phyloP scores from a whole-genome alignment of 64 coral and sea anemone species.

The Stylophora pistillata region DNA sequence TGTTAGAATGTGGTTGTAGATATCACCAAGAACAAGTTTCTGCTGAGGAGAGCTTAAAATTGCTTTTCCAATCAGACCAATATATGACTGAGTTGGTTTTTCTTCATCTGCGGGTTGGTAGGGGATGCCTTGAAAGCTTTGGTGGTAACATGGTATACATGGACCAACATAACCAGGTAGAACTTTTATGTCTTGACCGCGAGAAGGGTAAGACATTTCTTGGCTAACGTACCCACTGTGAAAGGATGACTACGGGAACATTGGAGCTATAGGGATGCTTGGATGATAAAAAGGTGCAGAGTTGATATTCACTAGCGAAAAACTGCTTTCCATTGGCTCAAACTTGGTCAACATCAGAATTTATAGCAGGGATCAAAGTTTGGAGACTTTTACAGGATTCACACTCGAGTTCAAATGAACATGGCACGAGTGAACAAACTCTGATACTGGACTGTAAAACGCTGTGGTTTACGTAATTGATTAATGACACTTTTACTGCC shows the following conservation, averaged over 20 bases:
- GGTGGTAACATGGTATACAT: neutral
- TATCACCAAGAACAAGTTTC: conserved; percentile 57
- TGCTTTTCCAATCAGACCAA: conserved; percentile 65
- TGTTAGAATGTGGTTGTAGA: conserved; percentile 64
- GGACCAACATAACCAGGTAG: neutral
- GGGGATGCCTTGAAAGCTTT: neutral
- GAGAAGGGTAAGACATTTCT: neutral
- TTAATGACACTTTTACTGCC: neutral
- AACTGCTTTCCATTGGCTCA: neutral
- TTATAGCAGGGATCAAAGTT: too few species aligned
- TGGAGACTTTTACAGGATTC: neutral
- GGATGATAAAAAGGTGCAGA: neutral
- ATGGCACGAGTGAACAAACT: conserved; percentile 32
- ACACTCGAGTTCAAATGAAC: neutral
- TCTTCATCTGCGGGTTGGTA: conserved; percentile 42
- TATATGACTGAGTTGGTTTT: conserved; percentile 70
- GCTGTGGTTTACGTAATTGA: neutral
- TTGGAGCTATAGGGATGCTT: neutral
- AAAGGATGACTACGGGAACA: conserved; percentile 5
- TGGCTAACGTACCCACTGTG: neutral
- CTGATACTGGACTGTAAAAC: neutral
- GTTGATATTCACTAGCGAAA: neutral
- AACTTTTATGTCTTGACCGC: neutral
- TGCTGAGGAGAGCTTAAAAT: conserved; percentile 59
- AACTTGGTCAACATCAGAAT: neutral